Evolutionary conservation across 2,113 vertebrate genomes (phyloP).

Genomic region (Labeo rohita): DNA sequence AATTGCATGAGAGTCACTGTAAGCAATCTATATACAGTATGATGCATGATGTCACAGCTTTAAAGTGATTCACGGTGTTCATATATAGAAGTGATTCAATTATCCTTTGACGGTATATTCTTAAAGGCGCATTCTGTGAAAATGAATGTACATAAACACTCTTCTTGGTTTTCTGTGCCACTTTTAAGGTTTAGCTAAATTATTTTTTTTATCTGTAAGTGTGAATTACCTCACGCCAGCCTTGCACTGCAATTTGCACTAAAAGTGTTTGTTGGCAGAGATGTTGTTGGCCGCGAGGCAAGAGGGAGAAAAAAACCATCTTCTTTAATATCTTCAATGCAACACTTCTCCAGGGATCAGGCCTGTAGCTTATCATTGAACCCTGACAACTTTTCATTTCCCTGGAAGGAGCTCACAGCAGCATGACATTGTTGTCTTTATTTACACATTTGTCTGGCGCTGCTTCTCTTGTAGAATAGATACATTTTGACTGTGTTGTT

Average conservation of each 20-base stretch:
- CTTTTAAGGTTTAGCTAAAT: not conserved
- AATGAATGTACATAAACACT: not conserved
- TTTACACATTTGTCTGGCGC: slow-evolving; percentile 44
- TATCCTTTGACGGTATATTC: not conserved
- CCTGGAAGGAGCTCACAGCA: slow-evolving; percentile 26
- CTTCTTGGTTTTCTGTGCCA: not conserved
- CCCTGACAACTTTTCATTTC: slow-evolving; percentile 42
- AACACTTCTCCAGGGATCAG: slow-evolving; percentile 44
- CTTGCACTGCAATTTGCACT: slow-evolving; percentile 24
- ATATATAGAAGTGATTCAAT: not conserved
- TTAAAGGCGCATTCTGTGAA: not conserved
- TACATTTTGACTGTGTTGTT: slow-evolving; percentile 17
- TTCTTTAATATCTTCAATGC: slow-evolving; percentile 35
- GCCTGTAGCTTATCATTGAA: slow-evolving; percentile 44
- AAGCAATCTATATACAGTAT: not conserved
- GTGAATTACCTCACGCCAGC: not conserved
- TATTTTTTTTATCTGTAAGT: slow-evolving; percentile 6
- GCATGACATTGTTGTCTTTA: slow-evolving; percentile 45
- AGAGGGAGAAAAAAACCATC: not conserved
- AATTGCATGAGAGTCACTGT: slow-evolving; percentile 8
- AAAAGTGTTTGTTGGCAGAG: slow-evolving; percentile 25
- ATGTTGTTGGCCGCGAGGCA: slow-evolving; percentile 32
- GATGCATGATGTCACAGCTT: not conserved
- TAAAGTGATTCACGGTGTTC: slow-evolving; percentile 16
- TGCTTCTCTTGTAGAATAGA: slow-evolving; percentile 1